Evolutionary conservation across 2,113 vertebrate species (phyloP), one percentile per base, ranked within the genome.

Genomic region (Dasyprocta punctata): DNA sequence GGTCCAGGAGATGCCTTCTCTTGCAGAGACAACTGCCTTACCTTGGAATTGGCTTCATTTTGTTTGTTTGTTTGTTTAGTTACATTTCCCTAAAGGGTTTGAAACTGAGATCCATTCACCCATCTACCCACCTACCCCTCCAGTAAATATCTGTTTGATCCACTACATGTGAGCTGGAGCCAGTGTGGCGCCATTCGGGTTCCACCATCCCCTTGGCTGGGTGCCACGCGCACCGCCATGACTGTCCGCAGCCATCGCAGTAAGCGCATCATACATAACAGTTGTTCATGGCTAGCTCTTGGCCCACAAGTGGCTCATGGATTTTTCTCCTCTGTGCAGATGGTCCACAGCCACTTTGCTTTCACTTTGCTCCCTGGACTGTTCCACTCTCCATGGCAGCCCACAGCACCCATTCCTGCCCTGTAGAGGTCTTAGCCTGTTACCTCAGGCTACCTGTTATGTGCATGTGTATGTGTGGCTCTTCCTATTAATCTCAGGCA

Each of bases 1-100:
- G 33, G 22, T 65, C 17, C 8, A 84, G 77, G 71, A 69, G 67
- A 80, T 58, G 11, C 52, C 30, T 11, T 83, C 94, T 65, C 71
- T 28, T 60, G 49, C 54, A 36, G 75, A 33, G 44, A 92, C 36
- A 47, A 54, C 19, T 49, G 33, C 26, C 47, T 91, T 86, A 77
- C 44, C 41, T 65, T 26, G 78, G 24, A 89, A 56, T 3, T 33
- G 0, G 24, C 75, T 80, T 80, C 67, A 13, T 80, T 49, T 47
- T 83, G n/a, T n/a, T n/a, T n/a, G n/a, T n/a, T n/a, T n/a, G n/a
- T n/a, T 92, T 67, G 19, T 88, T 96, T 87, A 58, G 12, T 60
- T 73, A 69, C 19, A 44, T 73, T 3, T 89, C 58, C 80, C 71
- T 30, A 30, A 83, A 93, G 20, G 10, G 56, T 94, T 67, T 75